Evolutionary conservation across 2,113 vertebrate species (phyloP), one percentile per base, ranked within the genome.

Genomic region (Caracal caracal): DNA sequence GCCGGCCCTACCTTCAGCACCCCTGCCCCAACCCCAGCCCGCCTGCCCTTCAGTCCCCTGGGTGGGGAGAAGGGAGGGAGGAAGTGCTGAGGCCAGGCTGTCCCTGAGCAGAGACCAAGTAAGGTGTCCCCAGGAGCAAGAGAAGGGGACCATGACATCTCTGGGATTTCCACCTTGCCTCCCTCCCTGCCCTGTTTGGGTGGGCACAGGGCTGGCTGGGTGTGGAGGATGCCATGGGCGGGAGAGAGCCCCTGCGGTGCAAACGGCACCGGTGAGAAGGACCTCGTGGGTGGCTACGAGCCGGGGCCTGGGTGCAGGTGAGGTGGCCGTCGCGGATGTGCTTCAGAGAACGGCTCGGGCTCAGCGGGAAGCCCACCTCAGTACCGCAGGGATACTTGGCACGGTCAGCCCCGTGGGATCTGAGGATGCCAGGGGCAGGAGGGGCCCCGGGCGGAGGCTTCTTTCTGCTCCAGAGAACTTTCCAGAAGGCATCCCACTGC

Each of bases 391-490:
- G 61, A 63, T 5, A 16, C n/a, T 24, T 1, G 1, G 3, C 28
- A 4, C 61, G 40, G 49, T 37, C 0, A 30, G 73, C 51, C 61
- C 75, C 9, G 30, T 1, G 37, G 43, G 53, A 13, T 63, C 63
- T 53, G 84, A 76, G 71, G 56, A 26, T 49, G 81, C 81, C 70
- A 59, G 47, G 68, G 95, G 47, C n/a, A 85, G 85, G 85, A 66
- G 79, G 86, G 59, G 73, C 24, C 28, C 88, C 59, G 84, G 86
- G 92, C 15, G 28, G 92, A 94, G 82, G 90, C 56, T 70, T 49
- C 63, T 35, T 94, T 96, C 96, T 96, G 92, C 84, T 87, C 47
- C 94, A 97, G 97, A 95, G 96, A 97, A 95, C 93, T 95, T 97
- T 97, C 96, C 96, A 97, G 96, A 97, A 96, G 88, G 85, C 88